Conservation (phyloP, 2,888 invertebrate species). For the Lepas anatifera region DNA sequence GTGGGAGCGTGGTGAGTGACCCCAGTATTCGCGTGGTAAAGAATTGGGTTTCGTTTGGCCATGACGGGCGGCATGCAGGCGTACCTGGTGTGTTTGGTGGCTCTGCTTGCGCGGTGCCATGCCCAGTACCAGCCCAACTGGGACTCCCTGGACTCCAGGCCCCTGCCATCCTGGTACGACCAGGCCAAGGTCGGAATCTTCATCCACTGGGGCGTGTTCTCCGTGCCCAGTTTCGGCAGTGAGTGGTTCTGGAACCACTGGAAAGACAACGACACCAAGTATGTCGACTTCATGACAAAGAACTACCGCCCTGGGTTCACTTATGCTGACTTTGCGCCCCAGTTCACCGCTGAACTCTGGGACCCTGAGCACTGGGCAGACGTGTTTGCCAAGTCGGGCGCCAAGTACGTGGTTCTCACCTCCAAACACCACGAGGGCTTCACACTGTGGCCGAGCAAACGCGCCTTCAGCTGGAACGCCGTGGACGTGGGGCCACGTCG, state of each 20-base stretch:
- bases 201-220: constrained; percentile 85
- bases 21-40: no score
- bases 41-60: no score
- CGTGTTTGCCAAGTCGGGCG: constrained; percentile 70
- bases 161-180: constrained; percentile 78
- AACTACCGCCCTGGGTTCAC: constrained; percentile 74
- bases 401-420: constrained; percentile 70
- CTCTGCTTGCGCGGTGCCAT: no score
- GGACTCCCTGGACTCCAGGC: constrained; percentile 72
- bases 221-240: constrained; percentile 71
- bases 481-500: constrained; percentile 42
- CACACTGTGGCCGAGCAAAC: constrained; percentile 66
- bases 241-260: constrained; percentile 91
- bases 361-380: constrained; percentile 72
- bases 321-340: constrained; percentile 81
- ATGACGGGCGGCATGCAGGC: no score
- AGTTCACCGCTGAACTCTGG: constrained; percentile 72
- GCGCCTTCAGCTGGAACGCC: constrained; percentile 73
- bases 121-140: constrained; percentile 59
- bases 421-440: constrained; percentile 83
- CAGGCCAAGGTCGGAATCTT: constrained; percentile 83
- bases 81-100: no score
- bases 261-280: constrained; percentile 36
- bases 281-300: constrained; percentile 54
- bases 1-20: no score